Evolutionary conservation across 2,797 vertebrate species (phyloP), one percentile per base, ranked within the genome.

Genomic region (Eulemur mongoz): DNA sequence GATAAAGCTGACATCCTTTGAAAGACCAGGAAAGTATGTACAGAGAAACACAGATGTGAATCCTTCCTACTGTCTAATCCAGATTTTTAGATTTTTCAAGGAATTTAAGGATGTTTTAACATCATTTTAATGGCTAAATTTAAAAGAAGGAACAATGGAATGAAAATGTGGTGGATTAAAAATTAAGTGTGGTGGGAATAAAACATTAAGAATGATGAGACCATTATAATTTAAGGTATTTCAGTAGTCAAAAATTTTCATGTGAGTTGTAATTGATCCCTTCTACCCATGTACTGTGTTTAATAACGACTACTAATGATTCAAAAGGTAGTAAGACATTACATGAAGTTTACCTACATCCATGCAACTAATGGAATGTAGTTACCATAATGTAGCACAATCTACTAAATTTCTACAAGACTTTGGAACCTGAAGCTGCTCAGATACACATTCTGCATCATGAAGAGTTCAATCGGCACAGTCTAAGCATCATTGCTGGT

Each of bases 191-290:
- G 12, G 12, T 67, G 25, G 32, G 6, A 61, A 67, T 32, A 70
- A 84, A 85, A 80, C 75, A 32, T 18, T 70, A 65, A 95, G 81
- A 30, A 3, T 30, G n/a, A 25, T 38, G 38, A 52, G 7, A 23
- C 13, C 73, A 83, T 88, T 94, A 92, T 78, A 80, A 89, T 52
- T 89, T 67, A 72, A 78, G 30, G 14, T 87, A 83, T 59, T 91
- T 76, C 35, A 52, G 54, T 54, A 63, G 18, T 73, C 78, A 91
- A 93, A 78, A 27, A 4, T 73, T 88, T 75, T 6, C 63, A 65
- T 54, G 6, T 69, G 18, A 92, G 20, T 32, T 93, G 25, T 80
- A 81, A 97, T 25, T 59, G 50, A 94, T 72, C 35, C 0, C 5
- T 86, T 93, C 72, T 73, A 75, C 32, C 45, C 65, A 95, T 85